These are phyloP conservation scores for Gymnocypris eckloni DNA, from an alignment of 2,797 vertebrate genomes.

Conservation along the genomic window DNA sequence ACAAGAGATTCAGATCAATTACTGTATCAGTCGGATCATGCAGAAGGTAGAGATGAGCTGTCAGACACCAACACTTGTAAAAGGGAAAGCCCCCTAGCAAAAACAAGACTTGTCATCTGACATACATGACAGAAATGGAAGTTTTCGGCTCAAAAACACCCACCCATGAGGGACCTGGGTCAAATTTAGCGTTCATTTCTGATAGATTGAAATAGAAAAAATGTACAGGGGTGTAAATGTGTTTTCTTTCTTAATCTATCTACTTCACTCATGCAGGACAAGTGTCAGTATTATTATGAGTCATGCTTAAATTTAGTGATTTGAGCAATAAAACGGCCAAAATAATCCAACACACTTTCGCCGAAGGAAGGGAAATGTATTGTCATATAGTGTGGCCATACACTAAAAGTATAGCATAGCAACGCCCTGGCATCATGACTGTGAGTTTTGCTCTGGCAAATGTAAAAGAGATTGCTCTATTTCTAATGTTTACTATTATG, in stretches of 20 bases:
- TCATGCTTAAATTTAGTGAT: neutral
- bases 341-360: neutral
- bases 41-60: conserved; percentile 23
- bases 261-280: neutral
- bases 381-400: neutral
- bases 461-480: neutral
- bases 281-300: neutral
- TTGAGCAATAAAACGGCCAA: neutral
- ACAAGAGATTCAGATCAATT: conserved; percentile 18
- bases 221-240: neutral
- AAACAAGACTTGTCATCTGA: conserved; percentile 41
- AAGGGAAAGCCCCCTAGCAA: conserved; percentile 27
- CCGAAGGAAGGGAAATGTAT: neutral
- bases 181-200: conserved; percentile 3
- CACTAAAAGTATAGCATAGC: neutral
- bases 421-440: neutral
- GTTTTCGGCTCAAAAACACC: conserved; percentile 23
- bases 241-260: conserved; percentile 5
- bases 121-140: conserved; percentile 23
- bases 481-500: neutral
- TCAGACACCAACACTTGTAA: neutral
- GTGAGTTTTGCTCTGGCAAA: neutral
- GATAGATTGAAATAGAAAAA: neutral
- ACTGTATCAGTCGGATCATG: neutral
- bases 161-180: neutral